Evolutionary conservation across 2,113 vertebrate species (phyloP), one percentile per base, ranked within the genome.

Genomic region (Sapayoa aenigma): DNA sequence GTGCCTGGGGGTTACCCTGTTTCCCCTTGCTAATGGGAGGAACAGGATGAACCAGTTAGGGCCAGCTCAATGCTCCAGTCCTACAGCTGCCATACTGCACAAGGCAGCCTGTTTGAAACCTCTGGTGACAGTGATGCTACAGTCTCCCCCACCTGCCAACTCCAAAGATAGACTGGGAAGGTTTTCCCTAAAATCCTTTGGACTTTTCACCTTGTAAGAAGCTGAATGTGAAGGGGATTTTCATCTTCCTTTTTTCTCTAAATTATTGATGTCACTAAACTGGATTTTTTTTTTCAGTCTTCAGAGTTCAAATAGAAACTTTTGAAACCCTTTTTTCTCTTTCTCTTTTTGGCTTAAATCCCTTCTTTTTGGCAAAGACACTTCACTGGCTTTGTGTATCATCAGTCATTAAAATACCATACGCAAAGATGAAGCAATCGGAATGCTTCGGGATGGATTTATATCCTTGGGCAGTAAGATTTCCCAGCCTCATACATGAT

Each of bases 11-110:
- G 9, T 71, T 66, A 4, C 37, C 35, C 30, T 39, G 11, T 33
- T 65, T 50, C 23, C 31, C 18, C 44, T 4, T 30, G 56, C 25
- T 31, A 21, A 25, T 4, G 8, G 33, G 20, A 28, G 33, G 46
- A 19, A 16, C 0, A 1, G 30, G 63, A 52, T 14, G 53, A 67
- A 25, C 28, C 75, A 46, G 16, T 8, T 33, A 33, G 47, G 72
- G 31, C 39, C 56, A 52, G 46, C 58, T 52, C 0, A 0, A 20
- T 46, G 50, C 33, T 80, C 33, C 11, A 4, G 6, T 50, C 31
- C 53, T 18, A 7, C 55, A 39, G 58, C 69, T 82, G 42, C 46
- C 31, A 1, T 46, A 6, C 41, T 25, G 58, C 58, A 24, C 25
- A 37, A 42, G 1, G 0, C 53, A 65, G 35, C 31, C 58, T 69